These are phyloP conservation scores for Ceratitis capitata DNA, from an alignment of 1,140 invertebrate species.

Conservation along the genomic window DNA sequence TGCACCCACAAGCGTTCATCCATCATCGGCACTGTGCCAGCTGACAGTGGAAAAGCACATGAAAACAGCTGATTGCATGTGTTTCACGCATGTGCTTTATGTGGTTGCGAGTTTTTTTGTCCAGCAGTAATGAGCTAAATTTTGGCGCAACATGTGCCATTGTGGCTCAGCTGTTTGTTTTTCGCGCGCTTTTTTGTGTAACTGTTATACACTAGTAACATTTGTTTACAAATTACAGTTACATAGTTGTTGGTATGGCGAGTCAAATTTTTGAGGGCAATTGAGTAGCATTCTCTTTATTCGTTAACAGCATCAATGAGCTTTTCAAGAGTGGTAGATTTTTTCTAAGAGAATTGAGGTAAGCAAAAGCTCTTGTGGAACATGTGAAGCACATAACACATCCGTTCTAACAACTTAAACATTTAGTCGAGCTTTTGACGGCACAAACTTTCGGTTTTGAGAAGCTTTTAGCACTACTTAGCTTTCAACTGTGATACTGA, in stretches of 20 bases:
- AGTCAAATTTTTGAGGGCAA: neutral
- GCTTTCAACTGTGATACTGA: neutral
- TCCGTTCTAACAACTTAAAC: neutral
- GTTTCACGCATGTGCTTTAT: neutral
- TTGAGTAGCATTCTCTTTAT: too few species aligned
- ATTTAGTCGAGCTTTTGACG: neutral
- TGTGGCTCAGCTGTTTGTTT: neutral
- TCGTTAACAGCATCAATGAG: neutral
- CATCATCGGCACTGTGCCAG: neutral
- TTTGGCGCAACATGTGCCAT: neutral
- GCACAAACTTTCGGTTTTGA: neutral
- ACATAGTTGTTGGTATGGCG: neutral
- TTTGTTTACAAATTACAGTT: slow-evolving; percentile 1
- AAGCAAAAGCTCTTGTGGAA: neutral
- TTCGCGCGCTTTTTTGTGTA: neutral
- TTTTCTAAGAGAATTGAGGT: neutral
- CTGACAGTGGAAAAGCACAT: neutral
- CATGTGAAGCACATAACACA: too few species aligned
- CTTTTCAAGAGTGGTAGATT: neutral
- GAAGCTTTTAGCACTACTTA: slow-evolving; percentile 3
- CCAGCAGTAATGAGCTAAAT: too few species aligned
- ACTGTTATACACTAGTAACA: neutral
- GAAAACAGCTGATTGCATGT: neutral
- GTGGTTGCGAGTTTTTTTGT: neutral
- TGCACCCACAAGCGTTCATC: neutral